phyloP scores from a whole-genome alignment of 2,797 vertebrate genomes.

The Rhabdomys pumilio region DNA sequence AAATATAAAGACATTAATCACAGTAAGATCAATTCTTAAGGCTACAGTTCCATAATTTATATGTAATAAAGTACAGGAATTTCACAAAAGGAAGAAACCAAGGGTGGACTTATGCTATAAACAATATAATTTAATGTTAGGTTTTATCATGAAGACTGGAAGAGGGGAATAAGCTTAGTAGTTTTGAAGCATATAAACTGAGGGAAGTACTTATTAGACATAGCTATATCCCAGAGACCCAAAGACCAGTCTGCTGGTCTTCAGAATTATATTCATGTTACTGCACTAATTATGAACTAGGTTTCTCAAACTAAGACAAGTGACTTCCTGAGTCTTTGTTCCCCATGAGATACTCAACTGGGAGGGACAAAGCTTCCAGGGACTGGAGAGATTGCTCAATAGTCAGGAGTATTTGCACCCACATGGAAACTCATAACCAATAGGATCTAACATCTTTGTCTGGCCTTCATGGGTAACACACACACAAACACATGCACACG shows the following conservation, averaged over 20 bases:
- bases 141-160: not conserved
- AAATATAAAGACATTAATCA: not conserved
- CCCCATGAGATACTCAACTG: slow-evolving; percentile 39
- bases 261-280: not conserved
- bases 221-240: not conserved
- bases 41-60: not conserved
- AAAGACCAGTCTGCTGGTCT: not conserved
- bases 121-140: not conserved
- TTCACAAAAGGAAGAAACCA: slow-evolving; percentile 38
- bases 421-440: not conserved
- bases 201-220: slow-evolving; percentile 26
- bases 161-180: not conserved
- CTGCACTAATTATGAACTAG: not conserved
- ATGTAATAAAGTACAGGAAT: slow-evolving; percentile 38
- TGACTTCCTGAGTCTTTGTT: slow-evolving; percentile 8
- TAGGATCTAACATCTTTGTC: not conserved
- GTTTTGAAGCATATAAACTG: not conserved
- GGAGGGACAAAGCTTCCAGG: not conserved
- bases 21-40: slow-evolving; percentile 25
- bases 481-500: not conserved
- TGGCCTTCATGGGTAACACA: not conserved
- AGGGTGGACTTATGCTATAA: slow-evolving; percentile 14
- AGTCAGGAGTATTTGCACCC: not conserved
- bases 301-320: slow-evolving; percentile 51
- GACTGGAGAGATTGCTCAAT: not conserved